phyloP scores from a whole-genome alignment of 2,113 vertebrate genomes.

The Seriola quinqueradiata region DNA sequence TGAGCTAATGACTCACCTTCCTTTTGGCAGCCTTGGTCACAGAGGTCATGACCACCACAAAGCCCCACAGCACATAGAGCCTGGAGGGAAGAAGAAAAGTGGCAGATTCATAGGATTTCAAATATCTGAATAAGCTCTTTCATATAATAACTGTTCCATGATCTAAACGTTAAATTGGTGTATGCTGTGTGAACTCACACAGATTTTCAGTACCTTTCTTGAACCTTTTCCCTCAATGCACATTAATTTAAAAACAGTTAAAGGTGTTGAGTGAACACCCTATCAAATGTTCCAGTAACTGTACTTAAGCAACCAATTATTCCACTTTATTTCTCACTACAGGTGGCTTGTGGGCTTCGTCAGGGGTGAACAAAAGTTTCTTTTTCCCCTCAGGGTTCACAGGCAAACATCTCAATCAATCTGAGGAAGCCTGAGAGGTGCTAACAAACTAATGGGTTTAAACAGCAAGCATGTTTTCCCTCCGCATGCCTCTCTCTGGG shows the following conservation, averaged over 20 bases:
- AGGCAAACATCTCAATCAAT: conserved; percentile 62
- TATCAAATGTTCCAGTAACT: conserved; percentile 69
- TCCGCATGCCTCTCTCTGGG: conserved; percentile 62
- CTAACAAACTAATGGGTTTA: conserved; percentile 68
- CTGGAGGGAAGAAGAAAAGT: conserved; percentile 50
- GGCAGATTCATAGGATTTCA: conserved; percentile 19
- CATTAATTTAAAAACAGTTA: conserved; percentile 24
- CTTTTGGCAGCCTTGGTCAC: conserved; percentile 73
- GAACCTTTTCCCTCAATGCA: conserved; percentile 5
- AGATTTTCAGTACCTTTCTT: conserved; percentile 43
- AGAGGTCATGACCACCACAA: conserved; percentile 74
- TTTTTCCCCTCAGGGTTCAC: conserved; percentile 55
- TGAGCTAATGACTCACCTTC: conserved; percentile 79
- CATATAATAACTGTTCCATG: conserved; percentile 48
- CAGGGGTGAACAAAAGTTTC: conserved; percentile 34
- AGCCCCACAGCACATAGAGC: conserved; percentile 79
- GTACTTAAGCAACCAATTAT: conserved; percentile 39
- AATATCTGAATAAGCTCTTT: conserved; percentile 57
- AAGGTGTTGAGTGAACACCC: conserved; percentile 34
- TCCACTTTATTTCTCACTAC: conserved; percentile 44
- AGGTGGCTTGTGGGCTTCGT: conserved; percentile 36
- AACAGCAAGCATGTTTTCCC: conserved; percentile 67
- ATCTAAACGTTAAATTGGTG: conserved; percentile 45
- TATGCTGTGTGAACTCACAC: conserved; percentile 29
- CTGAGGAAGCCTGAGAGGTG: conserved; percentile 48